These are phyloP conservation scores for Pediacus dermestoides DNA, from an alignment of 2,888 invertebrate genomes.

Conservation along the genomic window DNA sequence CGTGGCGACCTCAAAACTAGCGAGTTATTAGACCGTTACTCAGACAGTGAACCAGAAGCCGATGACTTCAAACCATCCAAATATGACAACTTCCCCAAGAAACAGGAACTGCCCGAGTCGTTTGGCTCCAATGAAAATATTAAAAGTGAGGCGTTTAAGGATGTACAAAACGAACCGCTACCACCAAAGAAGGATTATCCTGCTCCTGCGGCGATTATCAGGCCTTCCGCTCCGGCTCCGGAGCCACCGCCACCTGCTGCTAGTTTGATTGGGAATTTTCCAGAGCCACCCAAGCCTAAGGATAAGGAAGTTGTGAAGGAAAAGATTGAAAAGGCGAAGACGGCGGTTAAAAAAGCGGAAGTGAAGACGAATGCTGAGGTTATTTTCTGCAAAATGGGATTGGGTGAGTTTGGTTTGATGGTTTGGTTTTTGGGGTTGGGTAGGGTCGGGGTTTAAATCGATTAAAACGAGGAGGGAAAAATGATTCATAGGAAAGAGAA, in stretches of 20 bases:
- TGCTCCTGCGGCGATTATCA: conserved; percentile 10
- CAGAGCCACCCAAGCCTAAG: conserved; percentile 19
- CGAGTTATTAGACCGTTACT: conserved; percentile 55
- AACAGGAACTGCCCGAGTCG: conserved; percentile 23
- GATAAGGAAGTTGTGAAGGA: conserved; percentile 18
- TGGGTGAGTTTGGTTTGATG: conserved; percentile 57
- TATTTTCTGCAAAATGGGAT: conserved; percentile 69
- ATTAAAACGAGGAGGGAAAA: background rate
- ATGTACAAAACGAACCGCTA: conserved; percentile 35
- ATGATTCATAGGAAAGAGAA: background rate
- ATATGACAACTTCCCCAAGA: conserved; percentile 31
- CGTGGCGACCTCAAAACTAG: conserved; percentile 28
- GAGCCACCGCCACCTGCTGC: conserved; percentile 12
- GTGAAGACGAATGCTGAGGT: conserved; percentile 61
- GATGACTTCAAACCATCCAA: conserved; percentile 44
- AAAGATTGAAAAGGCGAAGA: conserved; percentile 23
- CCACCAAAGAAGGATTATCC: conserved; percentile 20
- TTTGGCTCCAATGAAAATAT: conserved; percentile 23
- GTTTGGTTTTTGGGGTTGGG: background rate
- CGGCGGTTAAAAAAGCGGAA: conserved; percentile 13
- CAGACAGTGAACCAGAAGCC: conserved; percentile 51
- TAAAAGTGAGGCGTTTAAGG: conserved; percentile 36
- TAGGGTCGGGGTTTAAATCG: conserved; percentile 3
- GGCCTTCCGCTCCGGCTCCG: conserved; percentile 16
- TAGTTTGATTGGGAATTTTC: conserved; percentile 12